Evolutionary conservation across 1,140 invertebrate genomes (phyloP).

Genomic region (Lasioglossum albipes): DNA sequence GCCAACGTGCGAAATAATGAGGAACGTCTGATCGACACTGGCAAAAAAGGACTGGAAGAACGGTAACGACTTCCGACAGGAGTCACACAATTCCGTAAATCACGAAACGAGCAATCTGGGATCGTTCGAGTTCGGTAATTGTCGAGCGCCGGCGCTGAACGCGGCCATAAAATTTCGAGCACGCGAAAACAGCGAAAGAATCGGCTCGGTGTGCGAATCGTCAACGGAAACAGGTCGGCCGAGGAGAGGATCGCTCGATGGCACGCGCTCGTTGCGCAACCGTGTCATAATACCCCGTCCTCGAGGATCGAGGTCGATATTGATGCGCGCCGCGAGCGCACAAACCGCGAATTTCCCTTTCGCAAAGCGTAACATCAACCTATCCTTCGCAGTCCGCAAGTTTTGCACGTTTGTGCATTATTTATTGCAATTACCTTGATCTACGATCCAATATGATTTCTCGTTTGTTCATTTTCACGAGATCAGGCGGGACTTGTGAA

Average conservation of each 20-base stretch:
- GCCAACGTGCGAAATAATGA: too few relatives aligned
- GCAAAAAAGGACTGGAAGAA: too few relatives aligned
- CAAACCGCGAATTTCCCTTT: constrained; percentile 29
- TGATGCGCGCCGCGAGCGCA: constrained; percentile 10
- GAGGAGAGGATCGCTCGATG: neutral
- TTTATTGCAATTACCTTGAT: too few relatives aligned
- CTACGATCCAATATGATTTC: too few relatives aligned
- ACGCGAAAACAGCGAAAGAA: neutral
- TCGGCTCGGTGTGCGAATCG: neutral
- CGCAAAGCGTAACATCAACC: neutral
- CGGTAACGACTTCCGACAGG: too few relatives aligned
- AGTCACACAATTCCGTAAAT: too few relatives aligned
- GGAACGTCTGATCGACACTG: too few relatives aligned
- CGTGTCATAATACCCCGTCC: neutral
- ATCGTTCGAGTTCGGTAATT: too few relatives aligned
- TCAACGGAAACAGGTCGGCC: neutral
- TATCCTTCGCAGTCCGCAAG: neutral
- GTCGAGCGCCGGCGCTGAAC: too few relatives aligned
- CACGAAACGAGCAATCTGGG: neutral
- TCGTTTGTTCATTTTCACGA: too few relatives aligned
- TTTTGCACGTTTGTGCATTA: neutral
- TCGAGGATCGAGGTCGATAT: constrained; percentile 18
- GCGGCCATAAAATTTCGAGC: neutral
- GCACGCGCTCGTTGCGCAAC: neutral
- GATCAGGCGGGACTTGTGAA: too few relatives aligned